Conservation (phyloP, 2,797 vertebrate genomes). For the Gallinago solitaria region DNA sequence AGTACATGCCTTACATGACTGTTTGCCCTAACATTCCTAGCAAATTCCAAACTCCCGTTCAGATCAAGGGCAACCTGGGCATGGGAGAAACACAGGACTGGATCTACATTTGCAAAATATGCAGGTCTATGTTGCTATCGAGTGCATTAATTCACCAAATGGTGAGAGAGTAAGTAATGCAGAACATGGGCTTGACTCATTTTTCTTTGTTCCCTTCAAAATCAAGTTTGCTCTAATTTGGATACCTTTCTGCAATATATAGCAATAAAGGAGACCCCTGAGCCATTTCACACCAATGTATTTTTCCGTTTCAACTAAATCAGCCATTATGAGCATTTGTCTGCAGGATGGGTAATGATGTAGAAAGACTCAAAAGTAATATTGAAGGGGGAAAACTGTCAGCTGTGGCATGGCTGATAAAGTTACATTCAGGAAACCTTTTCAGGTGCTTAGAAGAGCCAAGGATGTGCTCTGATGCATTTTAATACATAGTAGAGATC, state of each 20-base stretch:
- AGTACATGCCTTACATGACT: neutral
- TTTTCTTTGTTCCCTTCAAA: neutral
- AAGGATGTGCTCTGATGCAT: neutral
- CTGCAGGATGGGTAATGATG: neutral
- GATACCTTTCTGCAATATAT: neutral
- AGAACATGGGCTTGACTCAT: neutral
- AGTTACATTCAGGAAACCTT: constrained; percentile 5
- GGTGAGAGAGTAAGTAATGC: neutral
- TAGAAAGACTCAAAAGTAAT: constrained; percentile 33
- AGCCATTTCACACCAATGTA: neutral
- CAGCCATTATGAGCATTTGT: neutral
- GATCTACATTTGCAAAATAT: neutral
- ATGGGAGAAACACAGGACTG: neutral
- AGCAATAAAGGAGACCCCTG: neutral
- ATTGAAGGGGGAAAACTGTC: neutral
- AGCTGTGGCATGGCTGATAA: constrained; percentile 28
- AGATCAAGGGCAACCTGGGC: neutral
- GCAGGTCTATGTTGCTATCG: neutral
- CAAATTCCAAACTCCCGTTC: neutral
- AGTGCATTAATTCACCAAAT: neutral
- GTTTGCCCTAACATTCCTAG: neutral
- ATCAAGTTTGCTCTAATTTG: neutral
- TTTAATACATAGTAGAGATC: constrained; percentile 22
- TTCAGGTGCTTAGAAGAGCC: constrained; percentile 19
- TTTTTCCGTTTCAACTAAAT: neutral